Conservation (phyloP, 2,797 vertebrate genomes). For the Peromyscus eremicus region DNA sequence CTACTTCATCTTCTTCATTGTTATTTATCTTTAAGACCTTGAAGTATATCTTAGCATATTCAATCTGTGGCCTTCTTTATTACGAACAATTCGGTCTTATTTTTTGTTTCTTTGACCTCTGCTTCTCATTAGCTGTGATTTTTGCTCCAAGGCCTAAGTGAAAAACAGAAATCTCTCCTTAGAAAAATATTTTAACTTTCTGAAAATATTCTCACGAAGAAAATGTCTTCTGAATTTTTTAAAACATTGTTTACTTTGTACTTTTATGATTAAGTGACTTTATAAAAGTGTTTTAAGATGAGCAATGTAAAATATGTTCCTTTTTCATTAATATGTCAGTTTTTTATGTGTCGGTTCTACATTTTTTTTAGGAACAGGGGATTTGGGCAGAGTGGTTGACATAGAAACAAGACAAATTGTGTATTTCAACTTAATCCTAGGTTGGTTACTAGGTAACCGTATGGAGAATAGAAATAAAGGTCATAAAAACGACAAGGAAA, state of each 20-base stretch:
- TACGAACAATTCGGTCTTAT: background rate
- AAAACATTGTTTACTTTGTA: background rate
- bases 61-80: background rate
- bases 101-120: background rate
- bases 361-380: background rate
- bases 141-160: background rate
- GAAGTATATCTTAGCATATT: conserved; percentile 53
- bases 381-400: conserved; percentile 34
- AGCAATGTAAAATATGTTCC: background rate
- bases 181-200: conserved; percentile 9
- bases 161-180: background rate
- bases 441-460: conserved; percentile 25
- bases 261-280: background rate
- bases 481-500: background rate
- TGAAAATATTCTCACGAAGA: background rate
- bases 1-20: background rate
- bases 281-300: background rate
- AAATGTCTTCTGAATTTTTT: background rate
- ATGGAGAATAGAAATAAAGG: conserved; percentile 23
- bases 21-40: conserved; percentile 41
- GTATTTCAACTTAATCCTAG: background rate
- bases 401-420: conserved; percentile 62
- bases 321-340: background rate
- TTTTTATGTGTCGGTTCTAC: background rate
- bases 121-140: background rate